These are phyloP conservation scores for Watsonalla binaria DNA, from an alignment of 2,888 invertebrate species.

Conservation along the genomic window DNA sequence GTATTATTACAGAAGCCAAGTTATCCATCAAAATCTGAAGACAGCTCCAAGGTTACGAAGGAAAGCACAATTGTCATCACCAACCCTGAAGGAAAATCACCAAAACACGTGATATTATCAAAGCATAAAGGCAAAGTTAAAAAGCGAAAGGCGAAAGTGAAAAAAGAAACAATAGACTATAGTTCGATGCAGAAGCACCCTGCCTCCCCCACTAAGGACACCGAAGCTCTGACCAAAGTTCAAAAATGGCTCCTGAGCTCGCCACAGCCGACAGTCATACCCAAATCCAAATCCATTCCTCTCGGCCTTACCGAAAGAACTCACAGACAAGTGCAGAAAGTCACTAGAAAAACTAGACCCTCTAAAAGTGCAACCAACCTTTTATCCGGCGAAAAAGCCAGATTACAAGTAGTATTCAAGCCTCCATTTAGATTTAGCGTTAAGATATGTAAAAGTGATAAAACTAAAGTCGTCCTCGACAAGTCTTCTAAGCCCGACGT, in stretches of 20 bases:
- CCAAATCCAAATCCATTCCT: conserved; percentile 92
- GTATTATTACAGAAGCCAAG: conserved; percentile 53
- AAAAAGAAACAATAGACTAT: conserved; percentile 89
- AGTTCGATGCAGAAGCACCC: conserved; percentile 82
- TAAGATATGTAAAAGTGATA: conserved; percentile 85
- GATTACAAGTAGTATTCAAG: conserved; percentile 91
- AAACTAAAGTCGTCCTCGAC: conserved; percentile 80
- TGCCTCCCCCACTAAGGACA: conserved; percentile 75
- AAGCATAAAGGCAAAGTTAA: conserved; percentile 72
- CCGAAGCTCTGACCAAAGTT: conserved; percentile 84
- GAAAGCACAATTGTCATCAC: conserved; percentile 62
- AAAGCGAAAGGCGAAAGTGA: conserved; percentile 77
- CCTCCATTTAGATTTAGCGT: conserved; percentile 93
- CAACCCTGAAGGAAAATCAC: conserved; percentile 77
- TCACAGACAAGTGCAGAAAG: conserved; percentile 69
- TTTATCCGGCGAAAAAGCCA: conserved; percentile 82
- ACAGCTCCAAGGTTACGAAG: conserved; percentile 57
- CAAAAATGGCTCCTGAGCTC: conserved; percentile 91
- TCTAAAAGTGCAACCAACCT: conserved; percentile 86
- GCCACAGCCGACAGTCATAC: conserved; percentile 80
- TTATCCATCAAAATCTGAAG: conserved; percentile 52
- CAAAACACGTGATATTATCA: conserved; percentile 72
- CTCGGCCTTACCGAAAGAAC: conserved; percentile 81
- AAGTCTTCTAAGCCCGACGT: conserved; percentile 74
- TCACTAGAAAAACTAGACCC: conserved; percentile 73